phyloP scores from a whole-genome alignment of 2,113 vertebrate genomes.

The Dasyornis broadbenti region DNA sequence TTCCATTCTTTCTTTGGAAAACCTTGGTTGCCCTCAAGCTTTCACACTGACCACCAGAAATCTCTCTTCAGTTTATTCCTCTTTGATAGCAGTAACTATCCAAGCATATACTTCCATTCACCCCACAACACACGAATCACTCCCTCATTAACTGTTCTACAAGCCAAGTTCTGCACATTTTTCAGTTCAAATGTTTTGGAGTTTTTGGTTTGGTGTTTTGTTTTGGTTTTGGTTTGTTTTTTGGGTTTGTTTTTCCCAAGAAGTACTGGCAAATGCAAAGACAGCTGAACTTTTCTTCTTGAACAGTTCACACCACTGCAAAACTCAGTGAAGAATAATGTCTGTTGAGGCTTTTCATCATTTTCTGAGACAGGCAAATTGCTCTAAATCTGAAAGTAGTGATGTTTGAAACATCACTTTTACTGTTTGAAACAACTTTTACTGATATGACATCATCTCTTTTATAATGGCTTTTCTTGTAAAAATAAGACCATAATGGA shows the following conservation, averaged over 20 bases:
- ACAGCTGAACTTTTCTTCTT: not conserved
- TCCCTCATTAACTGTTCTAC: not conserved
- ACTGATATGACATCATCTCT: not conserved
- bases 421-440: no score
- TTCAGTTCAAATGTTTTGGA: not conserved
- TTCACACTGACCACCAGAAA: not conserved
- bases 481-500: not conserved
- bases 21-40: not conserved
- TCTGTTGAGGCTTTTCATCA: not conserved
- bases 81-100: not conserved
- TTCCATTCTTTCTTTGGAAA: not conserved
- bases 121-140: not conserved
- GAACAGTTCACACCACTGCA: not conserved
- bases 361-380: not conserved
- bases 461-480: not conserved
- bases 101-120: not conserved
- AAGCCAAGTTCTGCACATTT: not conserved
- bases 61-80: not conserved
- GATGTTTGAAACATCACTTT: not conserved
- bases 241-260: not conserved
- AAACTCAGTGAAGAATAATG: not conserved
- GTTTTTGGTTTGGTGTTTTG: not conserved
- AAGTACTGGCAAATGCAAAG: not conserved
- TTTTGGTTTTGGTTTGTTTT: not conserved
- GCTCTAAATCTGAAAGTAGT: not conserved